These are phyloP conservation scores for Liolophura sinensis DNA, from an alignment of 1,140 invertebrate species.

Conservation along the genomic window DNA sequence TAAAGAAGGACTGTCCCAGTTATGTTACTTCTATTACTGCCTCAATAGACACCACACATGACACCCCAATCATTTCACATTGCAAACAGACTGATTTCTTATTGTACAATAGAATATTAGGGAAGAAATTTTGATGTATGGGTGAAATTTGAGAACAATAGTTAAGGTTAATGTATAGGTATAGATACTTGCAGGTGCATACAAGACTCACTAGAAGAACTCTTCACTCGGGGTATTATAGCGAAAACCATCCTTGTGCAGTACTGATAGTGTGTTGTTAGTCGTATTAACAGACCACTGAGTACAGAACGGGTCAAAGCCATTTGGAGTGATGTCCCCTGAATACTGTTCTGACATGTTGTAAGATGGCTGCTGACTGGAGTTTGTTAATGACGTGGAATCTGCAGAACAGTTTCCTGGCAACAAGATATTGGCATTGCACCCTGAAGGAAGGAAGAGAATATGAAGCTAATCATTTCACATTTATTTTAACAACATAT, in stretches of 20 bases:
- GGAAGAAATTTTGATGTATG: too few species aligned
- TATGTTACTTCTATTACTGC: too few species aligned
- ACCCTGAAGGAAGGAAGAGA: constrained; percentile 18
- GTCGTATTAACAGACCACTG: constrained; percentile 17
- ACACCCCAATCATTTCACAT: too few species aligned
- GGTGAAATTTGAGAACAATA: too few species aligned
- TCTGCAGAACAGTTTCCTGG: constrained; percentile 35
- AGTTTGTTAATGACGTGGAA: constrained; percentile 23
- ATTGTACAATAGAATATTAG: too few species aligned
- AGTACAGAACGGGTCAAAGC: constrained; percentile 7
- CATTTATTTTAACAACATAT: background rate
- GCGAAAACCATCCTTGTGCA: constrained; percentile 22
- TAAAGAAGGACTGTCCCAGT: too few species aligned
- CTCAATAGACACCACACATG: too few species aligned
- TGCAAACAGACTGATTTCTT: too few species aligned
- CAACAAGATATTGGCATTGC: constrained; percentile 36
- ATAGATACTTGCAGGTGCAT: background rate
- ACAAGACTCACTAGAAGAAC: constrained; percentile 48
- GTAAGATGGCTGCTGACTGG: constrained; percentile 16
- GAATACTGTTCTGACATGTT: constrained; percentile 7
- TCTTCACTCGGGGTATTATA: constrained; percentile 43
- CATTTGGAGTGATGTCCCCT: background rate
- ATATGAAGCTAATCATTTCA: background rate
- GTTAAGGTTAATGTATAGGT: too few species aligned
- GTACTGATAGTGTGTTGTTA: constrained; percentile 14